A percentile compares a stretch with the other conserved stretches of the same genome.
These are phyloP conservation scores for Micronisus gabar DNA, from an alignment of 2,113 vertebrate species.

Conservation along the genomic window DNA sequence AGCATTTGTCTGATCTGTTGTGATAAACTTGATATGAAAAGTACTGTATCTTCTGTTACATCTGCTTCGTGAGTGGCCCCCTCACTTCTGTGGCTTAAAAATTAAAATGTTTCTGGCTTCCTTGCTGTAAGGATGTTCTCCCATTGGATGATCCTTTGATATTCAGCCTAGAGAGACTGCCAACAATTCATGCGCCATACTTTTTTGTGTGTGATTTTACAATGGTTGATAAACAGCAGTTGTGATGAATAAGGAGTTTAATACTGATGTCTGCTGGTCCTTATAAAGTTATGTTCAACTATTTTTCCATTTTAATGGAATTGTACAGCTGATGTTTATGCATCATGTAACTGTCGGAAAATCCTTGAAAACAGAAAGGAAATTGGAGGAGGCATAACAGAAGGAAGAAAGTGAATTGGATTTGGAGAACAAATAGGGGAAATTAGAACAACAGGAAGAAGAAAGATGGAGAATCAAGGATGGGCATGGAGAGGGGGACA, in stretches of 20 bases:
- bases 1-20: neutral
- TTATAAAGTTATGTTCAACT: neutral
- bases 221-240: neutral
- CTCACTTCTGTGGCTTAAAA: neutral
- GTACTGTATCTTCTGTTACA: accelerated
- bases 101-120: neutral
- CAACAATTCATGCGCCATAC: neutral
- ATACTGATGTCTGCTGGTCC: neutral
- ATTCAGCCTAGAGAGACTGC: neutral
- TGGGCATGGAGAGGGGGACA: neutral
- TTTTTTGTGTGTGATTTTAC: neutral
- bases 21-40: neutral
- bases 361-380: neutral
- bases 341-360: neutral
- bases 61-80: neutral
- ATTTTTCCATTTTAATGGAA: neutral
- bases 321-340: neutral
- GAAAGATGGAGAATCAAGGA: neutral
- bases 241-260: neutral
- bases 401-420: neutral
- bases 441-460: neutral
- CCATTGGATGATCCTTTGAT: neutral
- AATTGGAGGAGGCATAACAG: neutral
- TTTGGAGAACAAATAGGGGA: neutral
- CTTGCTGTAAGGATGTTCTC: neutral